Evolutionary conservation across 2,797 vertebrate species (phyloP), one percentile per base, ranked within the genome.

Genomic region (Lacerta viridis): DNA sequence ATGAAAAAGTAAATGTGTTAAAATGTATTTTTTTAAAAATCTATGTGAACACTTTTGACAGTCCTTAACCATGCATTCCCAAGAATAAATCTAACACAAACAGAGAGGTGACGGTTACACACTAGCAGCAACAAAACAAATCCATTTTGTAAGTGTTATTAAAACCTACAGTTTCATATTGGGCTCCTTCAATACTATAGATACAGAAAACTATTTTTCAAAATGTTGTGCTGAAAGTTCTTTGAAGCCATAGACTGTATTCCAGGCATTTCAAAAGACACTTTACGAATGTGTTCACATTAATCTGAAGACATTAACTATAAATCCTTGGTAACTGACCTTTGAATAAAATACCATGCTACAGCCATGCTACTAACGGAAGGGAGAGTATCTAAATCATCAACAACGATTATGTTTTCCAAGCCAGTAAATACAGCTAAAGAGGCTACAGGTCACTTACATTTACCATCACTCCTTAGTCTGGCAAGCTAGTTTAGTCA

Each of bases 321-420:
- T 98, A 97, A 98, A 98, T 98, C 97, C 96, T 92, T 93, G 94
- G 95, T 95, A 89, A 87, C 5, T 95, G 97, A 98, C 97, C 97
- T 97, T 97, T 97, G 96, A 90, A 87, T 87, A 92, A 93, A 27
- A 43, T 90, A 96, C 66, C 88, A 95, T 95, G 94, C 85, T 23
- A 91, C 93, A 93, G 80, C 92, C 92, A 93, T 93, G 90, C 92
- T 89, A 93, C 87, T 0, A 0, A 84, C 0, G 0, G 50, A 92
- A 90, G 94, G 89, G 39, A 92, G 90, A 94, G 91, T 90, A 93
- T 87, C 88, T 98, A 98, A 98, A 98, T 98, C 97, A 97, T 89
- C n/a, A 8, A 68, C 84, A 94, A 66, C 96, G 97, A 97, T 97
- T 96, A 93, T 93, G 90, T 93, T 93, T 95, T 94, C 86, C 80